Conservation (phyloP, 2,113 vertebrate species). For the Bos javanicus region DNA sequence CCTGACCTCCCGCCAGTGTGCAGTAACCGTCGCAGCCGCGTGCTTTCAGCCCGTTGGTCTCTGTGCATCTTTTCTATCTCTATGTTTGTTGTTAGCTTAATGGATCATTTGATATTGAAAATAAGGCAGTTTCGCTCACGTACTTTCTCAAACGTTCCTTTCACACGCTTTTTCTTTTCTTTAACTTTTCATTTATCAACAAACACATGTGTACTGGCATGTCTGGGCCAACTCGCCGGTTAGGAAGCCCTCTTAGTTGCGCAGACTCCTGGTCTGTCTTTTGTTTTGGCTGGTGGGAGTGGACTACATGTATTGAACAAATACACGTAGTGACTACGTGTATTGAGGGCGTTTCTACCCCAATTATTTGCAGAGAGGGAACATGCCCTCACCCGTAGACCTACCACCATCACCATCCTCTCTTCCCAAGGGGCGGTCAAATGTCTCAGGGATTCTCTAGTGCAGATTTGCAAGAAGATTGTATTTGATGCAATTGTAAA, state of each 20-base stretch:
- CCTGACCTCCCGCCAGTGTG: too few relatives aligned
- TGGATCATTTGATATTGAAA: background rate
- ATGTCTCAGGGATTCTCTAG: background rate
- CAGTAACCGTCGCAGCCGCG: fast-evolving
- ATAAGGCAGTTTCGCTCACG: background rate
- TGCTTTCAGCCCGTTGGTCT: fast-evolving
- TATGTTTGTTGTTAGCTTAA: background rate
- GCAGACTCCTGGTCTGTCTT: background rate
- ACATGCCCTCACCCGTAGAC: background rate
- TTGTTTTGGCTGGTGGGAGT: background rate
- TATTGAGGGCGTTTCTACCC: background rate
- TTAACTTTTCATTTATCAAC: background rate
- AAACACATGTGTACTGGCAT: background rate
- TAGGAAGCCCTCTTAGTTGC: background rate
- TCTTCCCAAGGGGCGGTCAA: background rate
- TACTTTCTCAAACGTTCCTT: background rate
- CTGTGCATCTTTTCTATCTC: background rate
- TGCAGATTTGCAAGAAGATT: background rate
- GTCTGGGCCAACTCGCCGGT: background rate
- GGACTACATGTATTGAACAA: background rate
- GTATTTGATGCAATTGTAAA: background rate
- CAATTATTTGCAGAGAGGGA: background rate
- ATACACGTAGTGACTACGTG: too few relatives aligned
- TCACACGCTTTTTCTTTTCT: background rate
- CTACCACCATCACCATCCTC: background rate